These are phyloP conservation scores for Brachystomella parvula DNA, from an alignment of 1,140 invertebrate species.

Conservation along the genomic window DNA sequence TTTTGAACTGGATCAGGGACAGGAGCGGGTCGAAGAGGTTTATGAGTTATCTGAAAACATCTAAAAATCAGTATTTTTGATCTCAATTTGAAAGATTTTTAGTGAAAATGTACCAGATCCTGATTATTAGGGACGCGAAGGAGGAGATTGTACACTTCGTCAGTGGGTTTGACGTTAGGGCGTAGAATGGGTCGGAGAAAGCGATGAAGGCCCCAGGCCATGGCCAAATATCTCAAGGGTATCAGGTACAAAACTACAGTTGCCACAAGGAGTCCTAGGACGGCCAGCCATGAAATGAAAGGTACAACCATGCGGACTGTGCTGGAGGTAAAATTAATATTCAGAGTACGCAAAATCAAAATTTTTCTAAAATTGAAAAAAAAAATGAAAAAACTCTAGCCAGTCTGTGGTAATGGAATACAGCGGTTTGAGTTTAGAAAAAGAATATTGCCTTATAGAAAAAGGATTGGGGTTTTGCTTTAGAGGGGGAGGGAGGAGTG, in stretches of 20 bases:
- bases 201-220: conserved; percentile 96
- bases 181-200: conserved; percentile 87
- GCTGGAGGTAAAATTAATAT: conserved; percentile 55
- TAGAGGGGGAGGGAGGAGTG: not conserved
- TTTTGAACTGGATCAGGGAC: conserved; percentile 21
- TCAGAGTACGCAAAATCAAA: too few species aligned
- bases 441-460: not conserved
- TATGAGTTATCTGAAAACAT: conserved; percentile 25
- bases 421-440: not conserved
- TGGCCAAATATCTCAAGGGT: conserved; percentile 80
- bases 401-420: too few species aligned
- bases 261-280: conserved; percentile 49
- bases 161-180: conserved; percentile 92
- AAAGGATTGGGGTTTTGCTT: not conserved
- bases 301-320: conserved; percentile 96
- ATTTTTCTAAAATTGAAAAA: too few species aligned
- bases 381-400: too few species aligned
- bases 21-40: conserved; percentile 16
- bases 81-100: not conserved
- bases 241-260: conserved; percentile 77
- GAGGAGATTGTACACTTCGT: conserved; percentile 91
- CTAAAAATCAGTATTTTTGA: conserved; percentile 5
- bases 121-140: conserved; percentile 93
- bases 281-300: conserved; percentile 87
- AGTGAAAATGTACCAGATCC: conserved; percentile 67